Evolutionary conservation across 2,797 vertebrate genomes (phyloP), one percentile per base, ranked within the genome.

Genomic region (Smutsia gigantea): DNA sequence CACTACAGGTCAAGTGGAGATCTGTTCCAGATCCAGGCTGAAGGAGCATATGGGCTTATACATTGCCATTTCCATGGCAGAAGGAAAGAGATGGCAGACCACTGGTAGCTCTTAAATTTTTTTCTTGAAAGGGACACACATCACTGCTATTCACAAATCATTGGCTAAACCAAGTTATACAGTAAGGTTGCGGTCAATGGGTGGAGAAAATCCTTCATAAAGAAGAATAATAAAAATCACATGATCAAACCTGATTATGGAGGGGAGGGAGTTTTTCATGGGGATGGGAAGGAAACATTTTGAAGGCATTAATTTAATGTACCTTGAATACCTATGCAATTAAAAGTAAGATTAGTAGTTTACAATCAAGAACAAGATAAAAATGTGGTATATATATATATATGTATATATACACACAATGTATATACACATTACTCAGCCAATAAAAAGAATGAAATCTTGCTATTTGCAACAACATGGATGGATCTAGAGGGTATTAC

Each of bases 281-380:
- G 3, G 17, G 5, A 86, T 94, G 3, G 5, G 21, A 9, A 53
- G 21, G 31, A 69, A 82, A 77, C 6, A 83, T 42, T 68, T 93
- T 37, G 63, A 90, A 96, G 46, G 46, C 46, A 83, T 12, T 66
- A 64, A 63, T 53, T 51, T 63, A 82, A 59, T 63, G 25, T 55
- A 72, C n/a, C 18, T 69, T 23, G 37, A 79, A 71, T 53, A 46
- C 31, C 12, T 63, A 77, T 37, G 17, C 55, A 90, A 46, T 87
- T 78, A 87, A 87, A 89, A 78, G 21, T 68, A 89, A 77, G 42
- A 63, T 21, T 37, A 75, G 2, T 51, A 61, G 9, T 75, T 91
- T 90, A 11, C 31, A 59, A 89, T 66, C 72, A 92, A 92, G 61
- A 85, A 68, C 34, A 95, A 92, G 46, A 46, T 46, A 46, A 46